Percentiles rank a stretch among this genome's conserved stretches.
Evolutionary conservation across 2,888 invertebrate genomes (phyloP).

Genomic region (Steinernema hermaphroditum): DNA sequence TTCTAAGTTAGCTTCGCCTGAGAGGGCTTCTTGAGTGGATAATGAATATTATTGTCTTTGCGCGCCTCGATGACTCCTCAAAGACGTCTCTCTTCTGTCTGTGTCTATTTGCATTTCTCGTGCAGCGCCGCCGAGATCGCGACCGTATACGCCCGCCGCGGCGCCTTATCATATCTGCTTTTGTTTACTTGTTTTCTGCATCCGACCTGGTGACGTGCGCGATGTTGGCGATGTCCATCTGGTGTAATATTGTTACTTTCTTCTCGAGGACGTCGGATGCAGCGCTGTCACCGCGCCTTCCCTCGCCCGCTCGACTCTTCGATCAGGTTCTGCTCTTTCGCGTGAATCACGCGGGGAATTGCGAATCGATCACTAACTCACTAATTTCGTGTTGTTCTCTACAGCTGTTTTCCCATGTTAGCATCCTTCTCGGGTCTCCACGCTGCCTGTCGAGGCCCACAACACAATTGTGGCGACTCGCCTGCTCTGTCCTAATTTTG

Average conservation of each 20-base stretch:
- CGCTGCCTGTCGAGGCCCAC: neutral
- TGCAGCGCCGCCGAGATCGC: conserved; percentile 9
- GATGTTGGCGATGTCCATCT: neutral
- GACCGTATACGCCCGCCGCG: neutral
- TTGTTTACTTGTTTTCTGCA: neutral
- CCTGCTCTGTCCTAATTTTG: conserved; percentile 7
- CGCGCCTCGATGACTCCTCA: neutral
- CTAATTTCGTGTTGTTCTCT: conserved; percentile 10
- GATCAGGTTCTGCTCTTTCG: conserved; percentile 16
- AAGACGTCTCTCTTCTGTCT: neutral
- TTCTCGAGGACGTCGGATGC: neutral
- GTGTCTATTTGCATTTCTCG: conserved; percentile 4
- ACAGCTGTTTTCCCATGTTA: conserved; percentile 3
- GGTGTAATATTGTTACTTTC: neutral
- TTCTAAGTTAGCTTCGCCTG: neutral
- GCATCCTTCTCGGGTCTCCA: neutral
- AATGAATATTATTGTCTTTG: conserved; percentile 10
- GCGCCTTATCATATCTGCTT: neutral
- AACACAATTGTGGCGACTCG: conserved; percentile 8
- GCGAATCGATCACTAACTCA: conserved; percentile 9
- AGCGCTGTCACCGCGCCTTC: neutral
- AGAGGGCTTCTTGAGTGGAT: neutral
- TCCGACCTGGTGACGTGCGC: neutral
- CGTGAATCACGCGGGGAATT: conserved; percentile 20
- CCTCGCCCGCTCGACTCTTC: neutral